These are phyloP conservation scores for Plebejus melissa DNA, from an alignment of 2,888 invertebrate species.

Conservation along the genomic window DNA sequence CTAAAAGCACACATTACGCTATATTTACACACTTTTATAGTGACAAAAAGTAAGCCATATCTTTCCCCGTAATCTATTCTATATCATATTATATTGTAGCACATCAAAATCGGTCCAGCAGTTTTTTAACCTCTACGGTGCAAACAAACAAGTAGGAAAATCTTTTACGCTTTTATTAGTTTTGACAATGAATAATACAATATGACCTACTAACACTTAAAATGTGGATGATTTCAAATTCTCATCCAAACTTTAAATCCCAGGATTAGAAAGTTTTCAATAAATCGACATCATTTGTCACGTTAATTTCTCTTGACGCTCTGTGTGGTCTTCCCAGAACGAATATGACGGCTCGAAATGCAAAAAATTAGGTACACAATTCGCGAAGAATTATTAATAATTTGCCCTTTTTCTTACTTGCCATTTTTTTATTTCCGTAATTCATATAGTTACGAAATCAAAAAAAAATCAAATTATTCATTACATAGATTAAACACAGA, in stretches of 20 bases:
- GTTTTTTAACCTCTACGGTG: neutral
- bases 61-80: too few species aligned
- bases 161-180: too few species aligned
- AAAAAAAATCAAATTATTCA: too few species aligned
- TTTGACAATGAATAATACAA: neutral
- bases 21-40: too few species aligned
- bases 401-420: too few species aligned
- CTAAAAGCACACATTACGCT: too few species aligned
- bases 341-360: neutral
- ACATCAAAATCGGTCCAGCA: too few species aligned
- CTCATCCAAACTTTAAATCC: neutral
- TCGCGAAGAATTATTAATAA: neutral
- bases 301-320: conserved; percentile 3
- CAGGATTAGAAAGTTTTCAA: conserved; percentile 17
- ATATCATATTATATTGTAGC: too few species aligned
- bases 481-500: too few species aligned
- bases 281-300: conserved; percentile 17
- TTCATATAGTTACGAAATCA: too few species aligned
- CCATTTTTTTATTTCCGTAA: too few species aligned
- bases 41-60: too few species aligned
- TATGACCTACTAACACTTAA: neutral
- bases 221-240: neutral
- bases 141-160: neutral
- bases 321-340: conserved; percentile 7
- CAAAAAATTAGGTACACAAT: neutral